These are phyloP conservation scores for Chondrosia reniformis DNA, from an alignment of 37 sponge, comb jelly and placozoan genomes.

Conservation along the genomic window DNA sequence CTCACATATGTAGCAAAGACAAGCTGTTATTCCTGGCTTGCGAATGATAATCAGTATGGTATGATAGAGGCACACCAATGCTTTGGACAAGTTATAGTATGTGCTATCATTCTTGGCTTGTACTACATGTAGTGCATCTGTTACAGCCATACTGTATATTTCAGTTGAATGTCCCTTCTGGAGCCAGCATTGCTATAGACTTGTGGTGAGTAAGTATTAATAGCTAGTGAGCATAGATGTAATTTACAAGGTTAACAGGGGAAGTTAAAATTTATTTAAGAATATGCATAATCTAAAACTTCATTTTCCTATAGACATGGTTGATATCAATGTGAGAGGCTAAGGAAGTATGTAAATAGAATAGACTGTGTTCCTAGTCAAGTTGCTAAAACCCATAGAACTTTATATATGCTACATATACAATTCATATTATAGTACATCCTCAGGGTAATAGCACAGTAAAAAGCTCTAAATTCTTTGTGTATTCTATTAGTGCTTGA, in stretches of 20 bases:
- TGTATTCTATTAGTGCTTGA: neutral
- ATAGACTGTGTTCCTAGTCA: neutral
- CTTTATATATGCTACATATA: neutral
- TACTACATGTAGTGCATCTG: constrained; percentile 50
- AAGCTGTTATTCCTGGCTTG: too few species aligned
- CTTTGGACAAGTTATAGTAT: too few species aligned
- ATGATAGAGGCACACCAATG: too few species aligned
- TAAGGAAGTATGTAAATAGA: too few species aligned
- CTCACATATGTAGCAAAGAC: too few species aligned
- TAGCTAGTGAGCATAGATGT: too few species aligned
- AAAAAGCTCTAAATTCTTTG: neutral
- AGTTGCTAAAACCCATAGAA: neutral
- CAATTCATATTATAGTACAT: too few species aligned
- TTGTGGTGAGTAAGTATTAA: constrained; percentile 60
- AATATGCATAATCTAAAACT: neutral
- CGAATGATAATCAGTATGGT: too few species aligned
- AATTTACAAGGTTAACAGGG: too few species aligned
- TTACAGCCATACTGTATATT: constrained; percentile 59
- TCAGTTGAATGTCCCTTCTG: constrained; percentile 41
- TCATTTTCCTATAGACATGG: neutral
- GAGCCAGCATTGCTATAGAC: constrained; percentile 50
- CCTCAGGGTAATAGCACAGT: neutral
- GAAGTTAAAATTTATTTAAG: too few species aligned
- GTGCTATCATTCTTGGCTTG: too few species aligned
- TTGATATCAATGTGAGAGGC: neutral